Conservation (phyloP, 2,888 invertebrate species). For the Pinctada fucata region DNA sequence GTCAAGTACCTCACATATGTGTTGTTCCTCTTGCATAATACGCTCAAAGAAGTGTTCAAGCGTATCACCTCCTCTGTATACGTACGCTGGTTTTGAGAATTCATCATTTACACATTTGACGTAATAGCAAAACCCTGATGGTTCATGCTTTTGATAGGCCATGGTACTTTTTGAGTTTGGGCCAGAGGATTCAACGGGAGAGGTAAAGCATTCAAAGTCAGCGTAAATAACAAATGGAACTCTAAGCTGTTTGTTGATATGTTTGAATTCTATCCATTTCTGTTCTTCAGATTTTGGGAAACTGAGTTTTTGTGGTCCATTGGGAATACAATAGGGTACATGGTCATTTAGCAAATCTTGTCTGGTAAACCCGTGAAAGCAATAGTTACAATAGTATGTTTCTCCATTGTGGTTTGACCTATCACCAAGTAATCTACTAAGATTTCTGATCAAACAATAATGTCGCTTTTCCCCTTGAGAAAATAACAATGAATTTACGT, state of each 20-base stretch:
- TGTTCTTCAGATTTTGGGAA: constrained; percentile 5
- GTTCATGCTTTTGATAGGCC: constrained; percentile 16
- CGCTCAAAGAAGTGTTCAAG: constrained; percentile 10
- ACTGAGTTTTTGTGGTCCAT: constrained; percentile 10
- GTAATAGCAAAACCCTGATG: constrained; percentile 9
- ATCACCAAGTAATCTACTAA: constrained; percentile 27
- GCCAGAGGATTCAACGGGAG: neutral
- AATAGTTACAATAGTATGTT: constrained; percentile 22
- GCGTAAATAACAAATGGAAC: constrained; percentile 5
- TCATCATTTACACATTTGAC: constrained; percentile 9
- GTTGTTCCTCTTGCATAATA: constrained; percentile 12
- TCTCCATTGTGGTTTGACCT: constrained; percentile 6
- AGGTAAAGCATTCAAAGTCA: neutral
- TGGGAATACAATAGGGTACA: neutral
- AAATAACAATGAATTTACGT: neutral
- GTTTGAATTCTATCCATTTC: constrained; percentile 7
- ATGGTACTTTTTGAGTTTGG: constrained; percentile 8
- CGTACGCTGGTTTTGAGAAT: constrained; percentile 1
- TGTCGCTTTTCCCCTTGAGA: constrained; percentile 11
- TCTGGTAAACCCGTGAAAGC: constrained; percentile 8
- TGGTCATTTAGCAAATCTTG: neutral
- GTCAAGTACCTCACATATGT: constrained; percentile 6
- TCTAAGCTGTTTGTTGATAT: constrained; percentile 22
- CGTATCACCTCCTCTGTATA: constrained; percentile 21
- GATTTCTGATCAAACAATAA: constrained; percentile 22